Conservation (phyloP, 2,113 vertebrate species). For the Scartelaos histophorus region DNA sequence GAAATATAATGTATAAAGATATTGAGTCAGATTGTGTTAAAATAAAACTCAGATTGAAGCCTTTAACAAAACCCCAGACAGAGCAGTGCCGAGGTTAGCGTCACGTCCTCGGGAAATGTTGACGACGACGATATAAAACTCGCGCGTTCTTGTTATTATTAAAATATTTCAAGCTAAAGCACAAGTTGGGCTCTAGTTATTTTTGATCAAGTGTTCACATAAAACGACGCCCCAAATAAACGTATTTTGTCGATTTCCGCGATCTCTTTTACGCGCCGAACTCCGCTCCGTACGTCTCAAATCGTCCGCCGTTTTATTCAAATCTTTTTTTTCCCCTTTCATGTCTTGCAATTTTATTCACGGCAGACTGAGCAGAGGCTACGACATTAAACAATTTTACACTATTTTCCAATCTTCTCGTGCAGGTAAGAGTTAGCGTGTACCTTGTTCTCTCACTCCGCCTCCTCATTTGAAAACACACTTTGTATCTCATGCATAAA, state of each 20-base stretch:
- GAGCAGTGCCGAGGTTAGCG: no score
- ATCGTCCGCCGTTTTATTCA: background rate
- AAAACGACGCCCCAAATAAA: background rate
- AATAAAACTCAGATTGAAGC: no score
- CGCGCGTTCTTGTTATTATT: no score
- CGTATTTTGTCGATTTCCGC: background rate
- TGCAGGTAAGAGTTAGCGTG: background rate
- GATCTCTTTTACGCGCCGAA: background rate
- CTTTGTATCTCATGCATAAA: constrained; percentile 2
- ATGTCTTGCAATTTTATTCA: background rate
- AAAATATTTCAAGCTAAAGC: no score
- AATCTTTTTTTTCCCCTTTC: background rate
- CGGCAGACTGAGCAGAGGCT: background rate
- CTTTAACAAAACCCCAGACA: no score
- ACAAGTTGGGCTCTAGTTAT: no score
- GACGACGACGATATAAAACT: no score
- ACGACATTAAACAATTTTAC: background rate
- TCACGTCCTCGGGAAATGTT: no score
- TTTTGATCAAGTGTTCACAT: no score
- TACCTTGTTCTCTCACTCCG: background rate
- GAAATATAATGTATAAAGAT: no score
- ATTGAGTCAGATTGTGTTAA: no score
- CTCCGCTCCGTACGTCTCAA: background rate
- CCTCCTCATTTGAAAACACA: background rate
- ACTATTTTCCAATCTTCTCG: background rate